Conservation (phyloP, 2,113 vertebrate genomes). For the Eptatretus burgeri region DNA sequence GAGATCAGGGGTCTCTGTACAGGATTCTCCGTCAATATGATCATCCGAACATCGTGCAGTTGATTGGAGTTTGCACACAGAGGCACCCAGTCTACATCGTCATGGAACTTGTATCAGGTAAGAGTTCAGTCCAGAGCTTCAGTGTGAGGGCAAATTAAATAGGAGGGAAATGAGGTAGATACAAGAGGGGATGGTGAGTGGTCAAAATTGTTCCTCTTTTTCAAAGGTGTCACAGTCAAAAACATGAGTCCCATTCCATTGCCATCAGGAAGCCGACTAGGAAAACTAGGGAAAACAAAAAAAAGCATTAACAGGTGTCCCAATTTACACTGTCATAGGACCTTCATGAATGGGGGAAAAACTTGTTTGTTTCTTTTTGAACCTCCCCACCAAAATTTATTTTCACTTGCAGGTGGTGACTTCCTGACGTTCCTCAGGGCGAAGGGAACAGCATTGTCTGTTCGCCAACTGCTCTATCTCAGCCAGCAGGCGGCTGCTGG, state of each 20-base stretch:
- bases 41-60: constrained; percentile 68
- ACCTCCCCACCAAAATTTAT: background rate
- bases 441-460: constrained; percentile 22
- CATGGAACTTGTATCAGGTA: constrained; percentile 79
- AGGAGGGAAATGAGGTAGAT: too few relatives aligned
- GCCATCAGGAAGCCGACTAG: too few relatives aligned
- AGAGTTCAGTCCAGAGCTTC: too few relatives aligned
- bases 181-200: too few relatives aligned
- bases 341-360: background rate
- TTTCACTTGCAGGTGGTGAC: constrained; percentile 39
- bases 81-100: constrained; percentile 84
- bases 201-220: too few relatives aligned
- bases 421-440: constrained; percentile 55
- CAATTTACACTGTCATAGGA: too few relatives aligned
- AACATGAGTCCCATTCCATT: too few relatives aligned
- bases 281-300: too few relatives aligned
- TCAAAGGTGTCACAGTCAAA: too few relatives aligned
- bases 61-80: constrained; percentile 83
- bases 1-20: background rate
- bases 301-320: too few relatives aligned
- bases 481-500: constrained; percentile 41
- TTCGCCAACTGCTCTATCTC: constrained; percentile 48
- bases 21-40: constrained; percentile 88
- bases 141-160: too few relatives aligned
- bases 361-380: background rate